Evolutionary conservation across 2,888 invertebrate species (phyloP), one percentile per base, ranked within the genome.

Genomic region (Erynnis tages): DNA sequence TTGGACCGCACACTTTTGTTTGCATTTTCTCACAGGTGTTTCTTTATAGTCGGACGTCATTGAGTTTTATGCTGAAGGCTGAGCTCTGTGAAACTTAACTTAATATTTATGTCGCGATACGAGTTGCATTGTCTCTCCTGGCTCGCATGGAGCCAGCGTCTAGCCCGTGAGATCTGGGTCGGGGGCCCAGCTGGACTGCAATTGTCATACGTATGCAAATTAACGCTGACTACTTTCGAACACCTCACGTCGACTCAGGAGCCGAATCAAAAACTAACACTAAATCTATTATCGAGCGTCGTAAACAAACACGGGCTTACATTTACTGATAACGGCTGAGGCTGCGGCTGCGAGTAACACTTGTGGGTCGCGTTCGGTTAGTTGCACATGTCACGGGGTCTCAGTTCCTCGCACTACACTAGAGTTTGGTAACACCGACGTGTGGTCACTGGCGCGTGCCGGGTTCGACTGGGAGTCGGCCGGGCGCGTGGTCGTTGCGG

Each of bases 161-260:
- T 71, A 71, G 66, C 76, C 66, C 87, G 86, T 88, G 87, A 74
- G 87, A 88, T 88, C 83, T 85, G 71, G 88, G 87, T 87, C 88
- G 84, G 75, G 77, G 81, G 73, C 78, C 70, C 67, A 59, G 62
- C 66, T 68, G 69, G 70, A 67, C 64, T 60, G 41, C 50, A 37
- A 46, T 46, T 50, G 41, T 50, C 50, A 25, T 43, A 19, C 35
- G 35, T 66, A 58, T 60, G 60, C 57, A 52, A 59, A 60, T 49
- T 37, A 48, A 56, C 60, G 50, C 61, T 62, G 56, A 37, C 34
- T 16, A 11, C n/a, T 35, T 10, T 19, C 37, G 7, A 21, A 21
- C 11, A 56, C 59, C 54, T 63, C n/a, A n/a, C n/a, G 60, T 35
- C 41, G 27, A 27, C 4, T 35, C 27, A 43, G 23, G 23, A 10